phyloP scores from a whole-genome alignment of 2,888 invertebrate genomes.

The Melolontha melolontha region DNA sequence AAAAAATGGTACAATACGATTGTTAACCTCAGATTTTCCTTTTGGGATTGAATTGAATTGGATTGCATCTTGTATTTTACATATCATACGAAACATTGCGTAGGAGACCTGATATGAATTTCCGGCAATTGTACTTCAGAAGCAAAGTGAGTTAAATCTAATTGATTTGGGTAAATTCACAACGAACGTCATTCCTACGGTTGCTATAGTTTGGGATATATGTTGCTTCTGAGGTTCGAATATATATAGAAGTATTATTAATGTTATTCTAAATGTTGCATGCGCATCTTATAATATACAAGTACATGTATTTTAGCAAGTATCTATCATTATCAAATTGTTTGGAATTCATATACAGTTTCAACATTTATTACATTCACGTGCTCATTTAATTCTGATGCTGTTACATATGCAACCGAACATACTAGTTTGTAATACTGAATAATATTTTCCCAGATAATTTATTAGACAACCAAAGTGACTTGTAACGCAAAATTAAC shows the following conservation, averaged over 20 bases:
- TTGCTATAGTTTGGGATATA: too few relatives aligned
- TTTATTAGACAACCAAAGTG: too few relatives aligned
- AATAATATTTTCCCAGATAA: too few relatives aligned
- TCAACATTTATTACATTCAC: not conserved
- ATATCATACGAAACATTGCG: too few relatives aligned
- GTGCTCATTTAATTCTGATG: too few relatives aligned
- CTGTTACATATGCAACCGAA: too few relatives aligned
- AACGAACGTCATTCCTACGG: not conserved
- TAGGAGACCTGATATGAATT: too few relatives aligned
- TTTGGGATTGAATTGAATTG: too few relatives aligned
- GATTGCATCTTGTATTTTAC: too few relatives aligned
- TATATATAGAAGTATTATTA: not conserved
- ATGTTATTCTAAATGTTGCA: conserved; percentile 29
- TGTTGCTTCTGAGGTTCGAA: not conserved
- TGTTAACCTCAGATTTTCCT: too few relatives aligned
- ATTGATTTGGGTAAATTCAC: conserved; percentile 8
- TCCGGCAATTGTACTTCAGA: not conserved
- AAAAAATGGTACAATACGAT: conserved; percentile 26
- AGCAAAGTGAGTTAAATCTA: not conserved
- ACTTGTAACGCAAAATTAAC: too few relatives aligned
- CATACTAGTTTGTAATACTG: too few relatives aligned
- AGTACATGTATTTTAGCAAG: conserved; percentile 1
- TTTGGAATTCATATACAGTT: conserved; percentile 30
- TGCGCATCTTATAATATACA: conserved; percentile 5
- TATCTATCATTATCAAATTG: conserved; percentile 4